Percentiles rank a stretch among this genome's conserved stretches.
These are phyloP conservation scores for Drosophila bocki DNA, from an alignment of 1,140 invertebrate genomes.

Conservation along the genomic window DNA sequence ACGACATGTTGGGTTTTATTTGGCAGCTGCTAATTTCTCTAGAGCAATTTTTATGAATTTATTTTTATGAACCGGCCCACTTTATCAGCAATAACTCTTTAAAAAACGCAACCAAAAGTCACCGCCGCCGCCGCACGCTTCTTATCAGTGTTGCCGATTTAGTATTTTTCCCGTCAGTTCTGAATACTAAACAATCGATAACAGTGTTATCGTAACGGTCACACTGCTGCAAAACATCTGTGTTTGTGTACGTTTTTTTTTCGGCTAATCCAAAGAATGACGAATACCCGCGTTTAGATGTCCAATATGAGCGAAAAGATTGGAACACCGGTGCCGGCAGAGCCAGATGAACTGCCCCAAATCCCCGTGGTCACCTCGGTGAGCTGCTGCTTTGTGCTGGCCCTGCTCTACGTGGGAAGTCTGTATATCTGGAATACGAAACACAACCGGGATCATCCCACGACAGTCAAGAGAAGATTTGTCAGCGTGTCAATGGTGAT, in stretches of 20 bases:
- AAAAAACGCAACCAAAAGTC: conserved; percentile 63
- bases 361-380: conserved; percentile 84
- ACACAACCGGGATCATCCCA: conserved; percentile 92
- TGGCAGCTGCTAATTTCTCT: not conserved
- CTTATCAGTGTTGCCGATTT: conserved; percentile 12
- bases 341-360: conserved; percentile 45
- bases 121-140: conserved; percentile 35
- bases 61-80: conserved; percentile 16
- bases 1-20: conserved; percentile 57
- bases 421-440: conserved; percentile 93
- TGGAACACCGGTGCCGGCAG: not conserved
- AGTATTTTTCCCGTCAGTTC: not conserved
- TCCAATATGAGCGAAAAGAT: conserved; percentile 35
- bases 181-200: not conserved
- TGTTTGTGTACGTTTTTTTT: conserved; percentile 29
- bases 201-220: not conserved
- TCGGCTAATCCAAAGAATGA: conserved; percentile 32
- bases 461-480: conserved; percentile 95
- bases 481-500: conserved; percentile 93
- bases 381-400: conserved; percentile 89
- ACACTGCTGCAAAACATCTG: conserved; percentile 33
- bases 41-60: conserved; percentile 13
- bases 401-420: conserved; percentile 92
- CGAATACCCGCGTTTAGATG: conserved; percentile 48
- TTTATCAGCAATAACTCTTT: conserved; percentile 44